Evolutionary conservation across 1,140 invertebrate genomes (phyloP).

Genomic region (Idris sp.): DNA sequence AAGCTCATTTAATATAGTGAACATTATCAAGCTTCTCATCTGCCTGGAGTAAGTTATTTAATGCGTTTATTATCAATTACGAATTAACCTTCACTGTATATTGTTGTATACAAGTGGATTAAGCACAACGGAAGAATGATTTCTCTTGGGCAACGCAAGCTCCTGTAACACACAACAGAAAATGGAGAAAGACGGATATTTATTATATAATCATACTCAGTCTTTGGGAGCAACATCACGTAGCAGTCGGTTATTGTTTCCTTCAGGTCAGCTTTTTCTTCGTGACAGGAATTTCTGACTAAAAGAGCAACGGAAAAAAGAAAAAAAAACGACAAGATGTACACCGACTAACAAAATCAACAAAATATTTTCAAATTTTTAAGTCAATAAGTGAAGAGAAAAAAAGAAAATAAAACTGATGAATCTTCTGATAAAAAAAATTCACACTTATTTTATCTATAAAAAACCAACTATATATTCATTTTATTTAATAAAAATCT

Average conservation of each 20-base stretch:
- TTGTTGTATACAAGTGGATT: constrained; percentile 35
- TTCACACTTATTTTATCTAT: no score
- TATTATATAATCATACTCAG: constrained; percentile 58
- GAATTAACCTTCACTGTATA: constrained; percentile 13
- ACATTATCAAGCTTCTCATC: no score
- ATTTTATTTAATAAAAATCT: no score
- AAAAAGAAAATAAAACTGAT: no score
- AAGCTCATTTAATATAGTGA: no score
- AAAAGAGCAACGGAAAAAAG: constrained; percentile 9
- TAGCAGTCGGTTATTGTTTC: constrained; percentile 51
- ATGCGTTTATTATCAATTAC: constrained; percentile 23
- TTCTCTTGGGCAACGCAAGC: constrained; percentile 44
- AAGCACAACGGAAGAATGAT: constrained; percentile 36
- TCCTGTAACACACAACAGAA: constrained; percentile 3
- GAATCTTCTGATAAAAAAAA: no score
- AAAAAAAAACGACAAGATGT: neutral
- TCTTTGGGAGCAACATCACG: constrained; percentile 51
- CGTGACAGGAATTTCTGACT: constrained; percentile 50
- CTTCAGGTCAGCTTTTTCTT: constrained; percentile 37
- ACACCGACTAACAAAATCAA: no score
- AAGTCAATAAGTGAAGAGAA: no score
- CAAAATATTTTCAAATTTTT: no score
- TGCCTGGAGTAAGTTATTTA: no score
- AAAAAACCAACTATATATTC: no score
- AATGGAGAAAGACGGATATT: constrained; percentile 51